Evolutionary conservation across 2,797 vertebrate genomes (phyloP).

Genomic region (Stomatorhinus walkeri): DNA sequence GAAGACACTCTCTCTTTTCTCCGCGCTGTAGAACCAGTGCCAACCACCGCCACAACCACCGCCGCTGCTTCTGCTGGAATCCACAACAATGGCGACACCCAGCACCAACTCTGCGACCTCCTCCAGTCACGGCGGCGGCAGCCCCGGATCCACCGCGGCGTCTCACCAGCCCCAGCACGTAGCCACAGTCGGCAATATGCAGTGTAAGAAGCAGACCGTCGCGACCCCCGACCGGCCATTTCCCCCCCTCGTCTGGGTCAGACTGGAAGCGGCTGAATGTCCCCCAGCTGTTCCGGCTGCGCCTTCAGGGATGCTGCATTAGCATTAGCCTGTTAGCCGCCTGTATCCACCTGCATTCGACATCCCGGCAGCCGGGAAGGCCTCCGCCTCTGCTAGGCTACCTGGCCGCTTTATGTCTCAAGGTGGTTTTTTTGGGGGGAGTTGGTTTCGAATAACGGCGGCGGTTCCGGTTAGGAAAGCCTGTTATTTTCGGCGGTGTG

Average conservation of each 20-base stretch:
- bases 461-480: neutral
- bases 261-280: constrained; percentile 35
- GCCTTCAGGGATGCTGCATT: neutral
- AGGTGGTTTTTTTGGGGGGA: neutral
- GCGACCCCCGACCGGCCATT: neutral
- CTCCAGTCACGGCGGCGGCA: constrained; percentile 60
- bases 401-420: neutral
- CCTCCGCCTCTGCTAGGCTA: neutral
- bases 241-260: constrained; percentile 21
- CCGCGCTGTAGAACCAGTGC: constrained; percentile 40
- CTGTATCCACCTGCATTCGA: neutral
- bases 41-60: neutral
- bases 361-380: neutral
- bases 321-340: neutral
- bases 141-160: constrained; percentile 42
- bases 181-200: constrained; percentile 76
- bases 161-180: constrained; percentile 54
- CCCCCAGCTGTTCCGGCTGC: neutral
- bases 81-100: constrained; percentile 88
- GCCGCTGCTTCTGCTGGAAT: constrained; percentile 64
- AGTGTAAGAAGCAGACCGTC: constrained; percentile 62
- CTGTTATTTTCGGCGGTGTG: neutral
- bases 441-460: neutral
- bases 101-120: constrained; percentile 64
- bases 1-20: constrained; percentile 49